phyloP scores from a whole-genome alignment of 2,888 invertebrate genomes.

The Parnassius orleans region DNA sequence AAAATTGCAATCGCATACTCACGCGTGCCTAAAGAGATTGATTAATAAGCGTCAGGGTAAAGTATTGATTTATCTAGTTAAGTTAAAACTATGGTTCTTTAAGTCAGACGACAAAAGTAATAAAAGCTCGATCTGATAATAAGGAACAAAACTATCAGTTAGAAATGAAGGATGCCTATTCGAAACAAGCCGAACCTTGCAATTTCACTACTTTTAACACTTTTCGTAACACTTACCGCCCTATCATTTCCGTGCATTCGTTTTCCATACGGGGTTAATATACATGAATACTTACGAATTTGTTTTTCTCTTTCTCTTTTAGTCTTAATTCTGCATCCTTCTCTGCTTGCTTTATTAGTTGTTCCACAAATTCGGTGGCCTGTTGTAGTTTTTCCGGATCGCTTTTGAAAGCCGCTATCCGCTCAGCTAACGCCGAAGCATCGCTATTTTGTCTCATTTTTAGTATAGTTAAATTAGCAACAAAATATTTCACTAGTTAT shows the following conservation, averaged over 20 bases:
- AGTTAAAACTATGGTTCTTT: not conserved
- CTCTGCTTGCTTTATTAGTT: constrained; percentile 82
- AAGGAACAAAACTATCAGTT: constrained; percentile 2
- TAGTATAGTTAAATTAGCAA: constrained; percentile 16
- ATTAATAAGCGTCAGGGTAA: not conserved
- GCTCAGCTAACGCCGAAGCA: constrained; percentile 62
- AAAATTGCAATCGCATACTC: not conserved
- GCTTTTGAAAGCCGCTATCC: constrained; percentile 80
- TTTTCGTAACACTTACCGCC: constrained; percentile 74
- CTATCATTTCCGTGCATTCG: constrained; percentile 64
- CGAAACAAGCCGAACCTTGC: constrained; percentile 63
- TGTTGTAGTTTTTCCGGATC: constrained; percentile 82
- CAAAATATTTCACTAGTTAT: constrained; percentile 8
- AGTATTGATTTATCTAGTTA: not conserved
- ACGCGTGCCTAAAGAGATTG: not conserved
- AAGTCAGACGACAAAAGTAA: not conserved
- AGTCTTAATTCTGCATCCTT: constrained; percentile 80
- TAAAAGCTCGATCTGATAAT: constrained; percentile 10
- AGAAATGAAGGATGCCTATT: constrained; percentile 44
- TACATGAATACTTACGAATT: constrained; percentile 79
- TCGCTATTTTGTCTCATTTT: constrained; percentile 71
- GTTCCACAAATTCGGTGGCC: constrained; percentile 81
- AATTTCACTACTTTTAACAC: constrained; percentile 59
- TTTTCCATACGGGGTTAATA: constrained; percentile 70
- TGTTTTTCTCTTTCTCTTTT: constrained; percentile 81